Percentiles rank a stretch among this genome's conserved stretches.
Conservation (phyloP, 2,113 vertebrate genomes). For the Pica pica region DNA sequence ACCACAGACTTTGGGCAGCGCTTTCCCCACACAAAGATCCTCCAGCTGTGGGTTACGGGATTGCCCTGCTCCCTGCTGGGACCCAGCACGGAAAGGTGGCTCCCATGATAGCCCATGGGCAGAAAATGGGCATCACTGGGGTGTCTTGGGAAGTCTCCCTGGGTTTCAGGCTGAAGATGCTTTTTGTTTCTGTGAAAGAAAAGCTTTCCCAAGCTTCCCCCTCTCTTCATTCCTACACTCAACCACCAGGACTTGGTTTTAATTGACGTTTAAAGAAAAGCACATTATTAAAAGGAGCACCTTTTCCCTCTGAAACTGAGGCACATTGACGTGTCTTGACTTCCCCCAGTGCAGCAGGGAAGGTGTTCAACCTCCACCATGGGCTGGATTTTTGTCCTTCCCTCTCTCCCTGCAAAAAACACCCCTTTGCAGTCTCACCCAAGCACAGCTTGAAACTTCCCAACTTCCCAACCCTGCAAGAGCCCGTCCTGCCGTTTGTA, state of each 20-base stretch:
- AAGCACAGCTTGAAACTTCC: not conserved
- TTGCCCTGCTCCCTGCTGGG: not conserved
- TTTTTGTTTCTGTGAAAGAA: not conserved
- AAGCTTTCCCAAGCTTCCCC: not conserved
- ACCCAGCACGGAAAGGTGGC: not conserved
- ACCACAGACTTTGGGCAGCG: not conserved
- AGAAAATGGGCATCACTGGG: not conserved
- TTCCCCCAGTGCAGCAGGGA: not conserved
- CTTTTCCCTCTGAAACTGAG: not conserved
- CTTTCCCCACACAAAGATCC: not conserved
- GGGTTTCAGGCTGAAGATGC: not conserved
- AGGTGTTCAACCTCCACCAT: not conserved
- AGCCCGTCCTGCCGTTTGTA: not conserved
- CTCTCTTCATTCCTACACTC: not conserved
- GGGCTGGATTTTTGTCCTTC: not conserved
- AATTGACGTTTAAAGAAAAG: fast-evolving
- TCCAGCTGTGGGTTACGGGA: not conserved
- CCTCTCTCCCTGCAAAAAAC: not conserved
- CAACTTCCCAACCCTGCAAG: not conserved
- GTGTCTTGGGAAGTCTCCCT: not conserved
- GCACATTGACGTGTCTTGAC: not conserved
- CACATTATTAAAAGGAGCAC: not conserved
- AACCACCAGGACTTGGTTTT: not conserved
- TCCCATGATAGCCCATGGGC: fast-evolving
- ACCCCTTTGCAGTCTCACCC: not conserved